Evolutionary conservation across 1,140 invertebrate species (phyloP).

Genomic region (Helicorthomorpha holstii): DNA sequence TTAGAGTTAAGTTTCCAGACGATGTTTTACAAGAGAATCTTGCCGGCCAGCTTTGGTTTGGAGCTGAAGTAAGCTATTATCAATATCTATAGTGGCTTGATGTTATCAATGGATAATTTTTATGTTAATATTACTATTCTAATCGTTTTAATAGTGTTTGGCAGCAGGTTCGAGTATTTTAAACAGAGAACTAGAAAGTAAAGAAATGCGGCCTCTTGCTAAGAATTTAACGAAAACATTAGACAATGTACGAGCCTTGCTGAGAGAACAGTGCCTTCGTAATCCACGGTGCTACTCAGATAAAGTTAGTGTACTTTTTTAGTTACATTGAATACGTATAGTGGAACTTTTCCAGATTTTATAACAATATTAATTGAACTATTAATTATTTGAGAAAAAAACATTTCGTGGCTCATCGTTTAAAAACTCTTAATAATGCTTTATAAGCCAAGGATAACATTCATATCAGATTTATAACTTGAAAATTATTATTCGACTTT

Average conservation of each 20-base stretch:
- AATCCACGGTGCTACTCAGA: slow-evolving; percentile 41
- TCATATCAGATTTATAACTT: no score
- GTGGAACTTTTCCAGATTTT: no score
- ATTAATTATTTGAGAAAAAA: no score
- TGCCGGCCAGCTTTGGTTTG: slow-evolving; percentile 97
- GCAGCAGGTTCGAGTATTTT: slow-evolving; percentile 76
- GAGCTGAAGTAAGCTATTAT: slow-evolving; percentile 61
- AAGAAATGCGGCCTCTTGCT: slow-evolving; percentile 88
- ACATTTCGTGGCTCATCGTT: no score
- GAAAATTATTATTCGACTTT: no score
- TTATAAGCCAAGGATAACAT: no score
- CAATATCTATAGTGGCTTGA: slow-evolving; percentile 43
- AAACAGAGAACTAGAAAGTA: slow-evolving; percentile 86
- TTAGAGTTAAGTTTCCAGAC: slow-evolving; percentile 96
- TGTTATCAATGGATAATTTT: not conserved
- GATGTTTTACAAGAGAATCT: slow-evolving; percentile 95
- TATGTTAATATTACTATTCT: no score
- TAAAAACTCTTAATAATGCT: no score
- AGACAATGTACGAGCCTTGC: slow-evolving; percentile 72
- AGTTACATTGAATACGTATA: no score
- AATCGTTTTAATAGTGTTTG: slow-evolving; percentile 17
- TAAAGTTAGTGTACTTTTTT: slow-evolving; percentile 59
- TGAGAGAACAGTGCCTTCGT: slow-evolving; percentile 57
- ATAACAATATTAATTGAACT: no score
- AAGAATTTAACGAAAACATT: slow-evolving; percentile 86